A percentile compares a stretch with the other conserved stretches of the same genome.
These are phyloP conservation scores for Drosophila kepulauana DNA, from an alignment of 1,140 invertebrate genomes.

Conservation along the genomic window DNA sequence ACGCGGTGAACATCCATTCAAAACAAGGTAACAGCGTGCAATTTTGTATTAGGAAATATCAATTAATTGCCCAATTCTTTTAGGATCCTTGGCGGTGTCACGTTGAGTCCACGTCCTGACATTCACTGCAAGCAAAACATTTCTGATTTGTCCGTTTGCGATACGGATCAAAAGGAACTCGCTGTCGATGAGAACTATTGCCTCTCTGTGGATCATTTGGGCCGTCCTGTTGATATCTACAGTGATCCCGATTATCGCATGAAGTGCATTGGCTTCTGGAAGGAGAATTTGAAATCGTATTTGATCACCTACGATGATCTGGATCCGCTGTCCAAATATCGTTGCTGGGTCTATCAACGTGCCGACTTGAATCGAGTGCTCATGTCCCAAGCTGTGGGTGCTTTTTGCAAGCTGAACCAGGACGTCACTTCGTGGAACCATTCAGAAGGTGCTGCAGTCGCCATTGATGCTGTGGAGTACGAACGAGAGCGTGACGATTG, in stretches of 20 bases:
- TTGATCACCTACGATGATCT: conserved; percentile 98
- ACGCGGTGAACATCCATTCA: conserved; percentile 94
- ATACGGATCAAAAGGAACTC: conserved; percentile 96
- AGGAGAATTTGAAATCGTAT: conserved; percentile 98
- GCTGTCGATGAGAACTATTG: conserved; percentile 98
- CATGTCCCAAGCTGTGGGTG: conserved; percentile 95
- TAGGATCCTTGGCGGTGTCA: conserved; percentile 97
- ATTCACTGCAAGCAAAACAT: conserved; percentile 97
- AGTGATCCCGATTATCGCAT: conserved; percentile 97
- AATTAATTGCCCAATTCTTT: background rate
- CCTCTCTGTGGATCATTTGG: conserved; percentile 97
- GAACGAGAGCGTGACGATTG: conserved; percentile 97
- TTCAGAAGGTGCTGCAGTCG: conserved; percentile 95
- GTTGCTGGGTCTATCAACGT: conserved; percentile 99
- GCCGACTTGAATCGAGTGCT: conserved; percentile 95
- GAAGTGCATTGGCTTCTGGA: conserved; percentile 99
- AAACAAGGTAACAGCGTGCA: conserved; percentile 87
- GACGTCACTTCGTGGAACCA: conserved; percentile 95
- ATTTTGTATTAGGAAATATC: background rate
- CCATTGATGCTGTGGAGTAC: conserved; percentile 95
- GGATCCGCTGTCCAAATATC: conserved; percentile 97
- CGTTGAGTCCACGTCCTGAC: conserved; percentile 95
- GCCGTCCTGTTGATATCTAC: conserved; percentile 96
- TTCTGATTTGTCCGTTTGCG: conserved; percentile 97
- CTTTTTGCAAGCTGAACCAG: conserved; percentile 96